Base-by-base conservation (phyloP, 2,888 invertebrate genomes). In the Tetramorium bicarinatum region DNA sequence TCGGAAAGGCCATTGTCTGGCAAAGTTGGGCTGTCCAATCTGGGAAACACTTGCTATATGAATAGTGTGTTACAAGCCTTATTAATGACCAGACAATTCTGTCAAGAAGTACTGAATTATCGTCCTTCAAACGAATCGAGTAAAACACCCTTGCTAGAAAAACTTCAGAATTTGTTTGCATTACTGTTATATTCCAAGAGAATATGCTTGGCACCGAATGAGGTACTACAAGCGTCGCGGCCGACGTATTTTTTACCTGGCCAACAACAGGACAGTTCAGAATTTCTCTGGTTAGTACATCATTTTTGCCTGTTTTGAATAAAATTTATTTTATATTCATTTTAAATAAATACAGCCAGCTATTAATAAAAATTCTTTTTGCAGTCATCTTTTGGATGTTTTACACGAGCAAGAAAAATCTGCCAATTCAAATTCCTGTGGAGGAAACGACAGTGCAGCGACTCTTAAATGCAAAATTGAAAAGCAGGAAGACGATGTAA, bases 31-130 rank as follows among this genome's bases (percentile, higher is more conserved):
- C 95, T 98, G 34, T 96, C 96, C 56, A 98, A 98, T 95, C 95
- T 98, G 59, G 98, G 98, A 44, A 98, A 98, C 92, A 98, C 98
- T 0, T 98, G 98, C 94, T 98, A 98, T 91, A 97, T 98, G 97
- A 98, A 98, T 95, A 98, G 98, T 93, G 97, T 98, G 1, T 95
- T 98, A 84, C 98, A 98, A 94, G 97, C 98, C 0, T 95, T 98
- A 59, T 97, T 97, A 80, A 97, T 98, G 96, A 98, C 98, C 41
- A 97, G 97, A 94, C 96, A 97, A 96, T 97, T 98, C 92, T 96
- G 97, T 87, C 96, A 96, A 6, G 96, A 97, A 90, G 96, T 97
- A 49, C 94, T 97, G 85, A 91, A 88, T 84, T 92, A 93, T 80
- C 92, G 92, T 72, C 79, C 88, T 13, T 83, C 75, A 1, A 87